These are phyloP conservation scores for Empidonax traillii DNA, from an alignment of 2,113 vertebrate genomes.

Conservation along the genomic window DNA sequence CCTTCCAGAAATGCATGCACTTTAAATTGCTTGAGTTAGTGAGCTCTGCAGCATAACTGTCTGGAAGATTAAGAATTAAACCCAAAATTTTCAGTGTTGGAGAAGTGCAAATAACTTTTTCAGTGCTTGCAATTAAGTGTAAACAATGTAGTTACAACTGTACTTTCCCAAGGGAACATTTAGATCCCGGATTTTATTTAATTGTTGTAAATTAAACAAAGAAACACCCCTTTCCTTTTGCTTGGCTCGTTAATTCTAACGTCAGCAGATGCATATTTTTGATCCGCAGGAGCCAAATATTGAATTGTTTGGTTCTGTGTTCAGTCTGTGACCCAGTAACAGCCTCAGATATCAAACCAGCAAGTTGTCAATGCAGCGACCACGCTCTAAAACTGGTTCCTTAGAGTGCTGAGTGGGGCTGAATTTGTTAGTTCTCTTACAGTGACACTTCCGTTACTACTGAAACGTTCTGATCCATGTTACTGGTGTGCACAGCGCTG, in stretches of 20 bases:
- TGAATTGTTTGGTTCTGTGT: background rate
- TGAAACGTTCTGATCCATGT: too few species aligned
- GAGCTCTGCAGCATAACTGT: background rate
- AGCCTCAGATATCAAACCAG: background rate
- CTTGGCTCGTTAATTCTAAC: background rate
- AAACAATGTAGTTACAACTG: background rate
- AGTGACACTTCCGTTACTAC: background rate
- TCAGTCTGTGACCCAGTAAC: background rate
- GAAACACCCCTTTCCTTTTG: background rate
- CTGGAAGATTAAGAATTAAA: background rate
- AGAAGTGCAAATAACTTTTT: background rate
- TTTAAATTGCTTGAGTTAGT: background rate
- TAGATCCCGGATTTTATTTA: background rate
- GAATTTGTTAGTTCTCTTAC: background rate
- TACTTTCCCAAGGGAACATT: background rate
- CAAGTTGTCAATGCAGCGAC: background rate
- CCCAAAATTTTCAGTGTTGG: background rate
- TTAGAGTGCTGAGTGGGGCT: background rate
- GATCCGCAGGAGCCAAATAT: background rate
- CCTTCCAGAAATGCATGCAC: background rate
- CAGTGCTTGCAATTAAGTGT: background rate
- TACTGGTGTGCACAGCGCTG: background rate
- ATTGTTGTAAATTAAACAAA: constrained; percentile 6
- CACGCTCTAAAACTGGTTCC: background rate
- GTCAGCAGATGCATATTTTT: background rate